Evolutionary conservation across 2,888 invertebrate species (phyloP), one percentile per base, ranked within the genome.

Genomic region (Drosophila quinaria): DNA sequence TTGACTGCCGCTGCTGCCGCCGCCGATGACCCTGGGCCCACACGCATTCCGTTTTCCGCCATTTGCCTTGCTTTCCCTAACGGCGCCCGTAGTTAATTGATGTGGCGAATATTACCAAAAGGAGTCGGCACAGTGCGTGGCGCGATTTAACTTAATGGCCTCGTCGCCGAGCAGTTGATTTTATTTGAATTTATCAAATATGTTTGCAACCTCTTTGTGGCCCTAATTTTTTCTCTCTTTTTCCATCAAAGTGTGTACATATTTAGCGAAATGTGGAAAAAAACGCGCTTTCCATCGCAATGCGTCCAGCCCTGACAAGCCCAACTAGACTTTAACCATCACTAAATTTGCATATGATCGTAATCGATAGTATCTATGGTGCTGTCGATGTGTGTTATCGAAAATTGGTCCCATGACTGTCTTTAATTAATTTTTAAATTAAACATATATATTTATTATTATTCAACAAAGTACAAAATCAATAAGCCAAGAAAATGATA

Each of bases 41-140:
- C 81, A 78, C 91, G 91, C 81, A 91, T 87, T 70, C 91, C 91
- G 78, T 91, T 91, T 87, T 91, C 91, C 84, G 91, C 90, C 91
- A 91, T 91, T 86, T 82, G 81, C 72, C 70, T 80, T 78, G 80
- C 68, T 80, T 80, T 72, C 56, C 70, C 50, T 64, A 47, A 62
- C 69, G 67, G 66, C 69, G 80, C 80, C 68, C 69, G 66, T 70
- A 44, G 54, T 76, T 66, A 66, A 70, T 79, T 79, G 46, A 49
- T 70, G 74, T 73, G 78, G 70, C 76, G 72, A 66, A 50, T 74
- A 64, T 83, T 78, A 72, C 68, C 70, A 82, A 73, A 74, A 61
- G 65, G 58, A 44, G 52, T 85, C 73, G 78, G 76, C 78, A 70
- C 75, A 70, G 52, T 66, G 63, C 68, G 74, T 73, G 70, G 78